Conservation (phyloP, 2,797 vertebrate species). For the Cetoscarus ocellatus region DNA sequence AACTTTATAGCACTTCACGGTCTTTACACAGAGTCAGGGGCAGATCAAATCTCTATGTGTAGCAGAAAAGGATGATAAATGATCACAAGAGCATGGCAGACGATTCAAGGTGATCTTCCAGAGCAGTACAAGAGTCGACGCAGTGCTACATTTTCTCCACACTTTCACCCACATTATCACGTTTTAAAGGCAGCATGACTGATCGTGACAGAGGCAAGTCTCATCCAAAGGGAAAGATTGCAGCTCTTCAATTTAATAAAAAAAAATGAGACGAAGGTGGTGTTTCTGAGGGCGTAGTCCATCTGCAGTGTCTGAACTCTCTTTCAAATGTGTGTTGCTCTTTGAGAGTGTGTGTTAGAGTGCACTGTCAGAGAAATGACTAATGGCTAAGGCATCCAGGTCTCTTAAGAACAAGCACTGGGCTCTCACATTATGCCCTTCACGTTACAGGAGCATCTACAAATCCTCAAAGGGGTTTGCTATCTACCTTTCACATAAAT, state of each 20-base stretch:
- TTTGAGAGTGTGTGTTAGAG: conserved; percentile 24
- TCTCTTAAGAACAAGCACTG: conserved; percentile 37
- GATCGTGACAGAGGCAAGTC: conserved; percentile 8
- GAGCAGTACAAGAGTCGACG: background rate
- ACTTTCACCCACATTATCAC: conserved; percentile 4
- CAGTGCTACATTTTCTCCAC: conserved; percentile 12
- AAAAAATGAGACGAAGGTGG: background rate
- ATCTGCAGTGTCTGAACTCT: conserved; percentile 13
- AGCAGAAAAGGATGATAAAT: conserved; percentile 4
- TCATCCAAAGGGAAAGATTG: conserved; percentile 22
- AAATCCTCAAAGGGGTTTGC: conserved; percentile 29
- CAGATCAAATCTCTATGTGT: background rate
- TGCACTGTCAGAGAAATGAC: conserved; percentile 55
- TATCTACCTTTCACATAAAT: conserved; percentile 26
- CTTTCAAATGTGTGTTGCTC: conserved; percentile 14
- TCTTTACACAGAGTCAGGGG: background rate
- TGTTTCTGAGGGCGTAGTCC: conserved; percentile 14
- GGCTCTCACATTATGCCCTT: conserved; percentile 48
- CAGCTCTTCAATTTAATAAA: conserved; percentile 29
- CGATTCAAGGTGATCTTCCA: conserved; percentile 9
- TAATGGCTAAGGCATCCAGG: conserved; percentile 60
- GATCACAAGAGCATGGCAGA: background rate
- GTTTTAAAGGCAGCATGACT: conserved; percentile 17
- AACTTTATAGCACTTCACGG: background rate
- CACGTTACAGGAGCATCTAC: conserved; percentile 39